Conservation (phyloP, 2,797 vertebrate genomes). For the Spea hammondii region DNA sequence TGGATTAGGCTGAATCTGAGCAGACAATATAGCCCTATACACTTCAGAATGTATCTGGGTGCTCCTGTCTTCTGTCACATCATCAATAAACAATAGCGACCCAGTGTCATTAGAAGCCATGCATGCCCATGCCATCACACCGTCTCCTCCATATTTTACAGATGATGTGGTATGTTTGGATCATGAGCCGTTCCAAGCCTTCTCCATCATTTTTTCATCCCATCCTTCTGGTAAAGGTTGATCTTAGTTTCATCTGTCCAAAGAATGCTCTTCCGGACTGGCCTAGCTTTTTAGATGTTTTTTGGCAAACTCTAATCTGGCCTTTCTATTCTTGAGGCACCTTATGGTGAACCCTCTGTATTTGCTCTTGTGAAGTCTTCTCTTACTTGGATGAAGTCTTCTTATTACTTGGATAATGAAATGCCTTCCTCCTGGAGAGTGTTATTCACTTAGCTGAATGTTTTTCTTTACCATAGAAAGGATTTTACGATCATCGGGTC, state of each 20-base stretch:
- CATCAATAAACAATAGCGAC: slow-evolving; percentile 3
- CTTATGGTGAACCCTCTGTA: neutral
- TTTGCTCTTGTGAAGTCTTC: neutral
- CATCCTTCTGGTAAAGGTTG: neutral
- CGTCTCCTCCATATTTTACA: neutral
- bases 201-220: neutral
- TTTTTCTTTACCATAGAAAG: neutral
- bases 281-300: neutral
- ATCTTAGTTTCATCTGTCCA: neutral
- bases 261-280: slow-evolving; percentile 1
- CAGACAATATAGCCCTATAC: too few relatives aligned
- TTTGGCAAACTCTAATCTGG: neutral
- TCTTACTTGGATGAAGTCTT: too few relatives aligned
- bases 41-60: too few relatives aligned
- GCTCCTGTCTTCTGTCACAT: neutral
- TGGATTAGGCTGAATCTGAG: too few relatives aligned
- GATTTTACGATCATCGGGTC: neutral
- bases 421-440: neutral
- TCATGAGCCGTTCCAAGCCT: neutral
- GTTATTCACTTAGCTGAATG: neutral
- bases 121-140: slow-evolving; percentile 10
- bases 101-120: slow-evolving; percentile 3
- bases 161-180: too few relatives aligned
- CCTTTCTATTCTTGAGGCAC: slow-evolving; percentile 6
- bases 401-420: neutral